Conservation (phyloP, 2,113 vertebrate species). For the Colinus virginianus region DNA sequence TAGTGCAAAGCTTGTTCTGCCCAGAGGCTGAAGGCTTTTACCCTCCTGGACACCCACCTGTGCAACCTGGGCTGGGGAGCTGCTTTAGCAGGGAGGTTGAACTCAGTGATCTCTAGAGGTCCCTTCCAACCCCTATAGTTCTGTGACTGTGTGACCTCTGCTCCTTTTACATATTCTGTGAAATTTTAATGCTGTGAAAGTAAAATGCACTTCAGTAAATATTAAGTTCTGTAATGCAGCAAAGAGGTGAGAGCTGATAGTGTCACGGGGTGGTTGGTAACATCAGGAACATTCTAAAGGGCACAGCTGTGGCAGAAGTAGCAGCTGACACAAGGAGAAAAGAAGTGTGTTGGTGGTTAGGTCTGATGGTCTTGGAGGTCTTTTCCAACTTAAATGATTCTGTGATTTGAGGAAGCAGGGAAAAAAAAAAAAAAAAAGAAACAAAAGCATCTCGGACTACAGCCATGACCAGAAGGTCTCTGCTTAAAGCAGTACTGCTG, state of each 20-base stretch:
- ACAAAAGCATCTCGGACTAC: not conserved
- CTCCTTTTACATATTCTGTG: conserved; percentile 14
- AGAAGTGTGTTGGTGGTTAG: not conserved
- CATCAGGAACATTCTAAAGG: not conserved
- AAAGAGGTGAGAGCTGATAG: not conserved
- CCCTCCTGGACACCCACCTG: not conserved
- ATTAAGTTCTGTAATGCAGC: not conserved
- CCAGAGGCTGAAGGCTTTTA: conserved; percentile 36
- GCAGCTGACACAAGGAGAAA: not conserved
- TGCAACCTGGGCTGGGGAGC: too few species aligned
- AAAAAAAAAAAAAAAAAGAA: not conserved
- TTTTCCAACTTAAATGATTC: too few species aligned
- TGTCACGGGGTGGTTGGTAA: not conserved
- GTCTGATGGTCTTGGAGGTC: too few species aligned
- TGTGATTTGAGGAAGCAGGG: too few species aligned
- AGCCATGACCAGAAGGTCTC: conserved; percentile 5
- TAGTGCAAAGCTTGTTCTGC: not conserved
- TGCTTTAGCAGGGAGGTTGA: too few species aligned
- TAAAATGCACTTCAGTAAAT: conserved; percentile 27
- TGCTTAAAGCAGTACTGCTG: conserved; percentile 4
- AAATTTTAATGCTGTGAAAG: conserved; percentile 31
- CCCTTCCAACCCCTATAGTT: too few species aligned
- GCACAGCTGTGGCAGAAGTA: conserved; percentile 25
- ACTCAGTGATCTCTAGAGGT: too few species aligned
- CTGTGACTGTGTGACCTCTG: not conserved